Evolutionary conservation across 2,113 vertebrate genomes (phyloP).

Genomic region (Ibidorhyncha struthersii): DNA sequence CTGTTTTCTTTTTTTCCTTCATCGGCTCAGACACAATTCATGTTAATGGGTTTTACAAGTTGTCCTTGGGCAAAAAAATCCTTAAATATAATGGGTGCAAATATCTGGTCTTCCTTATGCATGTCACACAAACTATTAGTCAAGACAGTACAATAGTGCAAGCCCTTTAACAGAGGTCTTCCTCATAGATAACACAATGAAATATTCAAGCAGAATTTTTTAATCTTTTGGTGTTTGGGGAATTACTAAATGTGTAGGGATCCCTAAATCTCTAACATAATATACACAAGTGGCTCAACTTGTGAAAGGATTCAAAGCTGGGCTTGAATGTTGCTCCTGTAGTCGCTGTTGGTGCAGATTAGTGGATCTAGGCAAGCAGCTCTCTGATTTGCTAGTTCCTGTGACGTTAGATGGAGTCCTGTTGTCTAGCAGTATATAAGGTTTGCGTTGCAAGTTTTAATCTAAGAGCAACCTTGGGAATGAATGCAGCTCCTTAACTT

Average conservation of each 20-base stretch:
- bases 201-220: background rate
- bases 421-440: background rate
- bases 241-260: background rate
- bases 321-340: background rate
- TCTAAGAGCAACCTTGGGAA: background rate
- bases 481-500: background rate
- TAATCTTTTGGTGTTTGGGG: background rate
- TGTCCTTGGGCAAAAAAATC: conserved; percentile 28
- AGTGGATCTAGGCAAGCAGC: background rate
- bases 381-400: background rate
- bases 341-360: background rate
- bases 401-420: background rate
- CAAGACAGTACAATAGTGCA: conserved; percentile 1
- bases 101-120: conserved; percentile 36
- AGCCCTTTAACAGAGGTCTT: background rate
- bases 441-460: background rate
- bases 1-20: conserved; percentile 42
- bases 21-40: conserved; percentile 50
- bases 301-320: background rate
- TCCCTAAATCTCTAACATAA: background rate
- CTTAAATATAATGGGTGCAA: conserved; percentile 25
- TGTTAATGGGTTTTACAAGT: conserved; percentile 50
- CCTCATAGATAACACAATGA: background rate
- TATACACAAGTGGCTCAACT: background rate
- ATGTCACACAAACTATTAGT: conserved; percentile 11